Percentiles rank a stretch among this genome's conserved stretches.
These are phyloP conservation scores for Chaetodon auriga DNA, from an alignment of 2,113 vertebrate species.

Conservation along the genomic window DNA sequence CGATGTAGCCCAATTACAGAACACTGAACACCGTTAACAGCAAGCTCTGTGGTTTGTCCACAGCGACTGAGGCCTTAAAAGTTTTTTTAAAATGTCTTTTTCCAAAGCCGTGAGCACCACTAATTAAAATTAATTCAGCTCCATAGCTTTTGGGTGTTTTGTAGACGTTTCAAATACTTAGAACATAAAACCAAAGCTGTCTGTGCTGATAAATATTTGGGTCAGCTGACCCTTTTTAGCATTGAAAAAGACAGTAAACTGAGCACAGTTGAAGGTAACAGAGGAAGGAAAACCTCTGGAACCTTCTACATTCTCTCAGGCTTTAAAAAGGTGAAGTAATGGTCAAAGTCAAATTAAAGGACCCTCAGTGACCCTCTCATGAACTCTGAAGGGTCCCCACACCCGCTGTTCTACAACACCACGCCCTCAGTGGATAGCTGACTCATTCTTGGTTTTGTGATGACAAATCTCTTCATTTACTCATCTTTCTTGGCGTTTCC, in stretches of 20 bases:
- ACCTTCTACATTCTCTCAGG: not conserved
- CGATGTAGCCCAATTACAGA: not conserved
- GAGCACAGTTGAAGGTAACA: too few relatives aligned
- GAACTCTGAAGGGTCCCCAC: not conserved
- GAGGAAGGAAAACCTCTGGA: not conserved
- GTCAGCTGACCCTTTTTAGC: too few relatives aligned
- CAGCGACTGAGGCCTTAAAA: too few relatives aligned
- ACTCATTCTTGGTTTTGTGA: not conserved
- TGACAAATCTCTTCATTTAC: not conserved
- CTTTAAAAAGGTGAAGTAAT: not conserved
- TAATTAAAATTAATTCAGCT: not conserved
- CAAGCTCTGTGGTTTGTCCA: not conserved
- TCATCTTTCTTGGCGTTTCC: not conserved
- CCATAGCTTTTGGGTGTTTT: not conserved
- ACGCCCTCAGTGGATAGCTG: not conserved
- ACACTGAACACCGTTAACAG: not conserved
- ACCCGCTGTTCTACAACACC: not conserved
- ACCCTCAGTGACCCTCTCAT: not conserved
- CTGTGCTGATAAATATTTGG: too few relatives aligned
- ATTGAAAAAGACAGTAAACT: too few relatives aligned
- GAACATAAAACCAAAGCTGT: not conserved
- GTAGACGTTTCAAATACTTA: not conserved
- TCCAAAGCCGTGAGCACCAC: not conserved
- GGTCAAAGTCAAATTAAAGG: too few relatives aligned
- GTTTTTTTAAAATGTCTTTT: not conserved